These are phyloP conservation scores for Saguinus imperator DNA, from an alignment of 2,113 vertebrate genomes.

Conservation along the genomic window DNA sequence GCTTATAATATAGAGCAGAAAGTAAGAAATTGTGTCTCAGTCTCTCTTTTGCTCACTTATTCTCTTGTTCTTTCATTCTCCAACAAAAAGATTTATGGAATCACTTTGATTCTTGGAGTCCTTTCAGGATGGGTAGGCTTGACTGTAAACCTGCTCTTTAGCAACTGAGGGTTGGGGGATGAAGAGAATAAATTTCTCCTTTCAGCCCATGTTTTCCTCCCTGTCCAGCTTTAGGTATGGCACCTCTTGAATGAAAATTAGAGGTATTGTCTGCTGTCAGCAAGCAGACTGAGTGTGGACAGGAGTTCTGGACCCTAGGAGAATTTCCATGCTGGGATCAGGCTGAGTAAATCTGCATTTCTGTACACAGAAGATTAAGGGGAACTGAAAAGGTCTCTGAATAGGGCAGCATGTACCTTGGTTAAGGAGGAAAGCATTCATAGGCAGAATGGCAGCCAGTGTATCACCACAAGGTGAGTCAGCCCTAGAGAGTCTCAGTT, in stretches of 20 bases:
- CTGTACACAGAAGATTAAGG: background rate
- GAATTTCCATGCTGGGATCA: background rate
- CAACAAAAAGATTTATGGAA: background rate
- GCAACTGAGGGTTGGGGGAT: background rate
- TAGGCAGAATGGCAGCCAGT: no score
- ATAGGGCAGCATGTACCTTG: background rate
- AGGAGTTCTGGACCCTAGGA: background rate
- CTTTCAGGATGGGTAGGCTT: background rate
- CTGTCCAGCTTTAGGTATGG: background rate
- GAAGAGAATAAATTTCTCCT: background rate
- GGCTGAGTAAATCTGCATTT: background rate
- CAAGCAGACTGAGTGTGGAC: background rate
- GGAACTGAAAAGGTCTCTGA: background rate
- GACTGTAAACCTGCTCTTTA: background rate
- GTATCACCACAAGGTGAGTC: accelerated
- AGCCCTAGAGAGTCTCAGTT: background rate
- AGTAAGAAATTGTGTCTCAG: background rate
- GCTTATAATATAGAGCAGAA: background rate
- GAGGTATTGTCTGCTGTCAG: background rate
- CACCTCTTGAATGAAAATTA: background rate
- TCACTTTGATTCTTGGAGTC: background rate
- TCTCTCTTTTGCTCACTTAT: background rate
- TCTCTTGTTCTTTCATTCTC: background rate
- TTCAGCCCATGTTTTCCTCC: background rate
- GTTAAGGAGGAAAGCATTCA: no score